These are phyloP conservation scores for Scophthalmus maximus DNA, from an alignment of 2,113 vertebrate genomes.

Conservation along the genomic window DNA sequence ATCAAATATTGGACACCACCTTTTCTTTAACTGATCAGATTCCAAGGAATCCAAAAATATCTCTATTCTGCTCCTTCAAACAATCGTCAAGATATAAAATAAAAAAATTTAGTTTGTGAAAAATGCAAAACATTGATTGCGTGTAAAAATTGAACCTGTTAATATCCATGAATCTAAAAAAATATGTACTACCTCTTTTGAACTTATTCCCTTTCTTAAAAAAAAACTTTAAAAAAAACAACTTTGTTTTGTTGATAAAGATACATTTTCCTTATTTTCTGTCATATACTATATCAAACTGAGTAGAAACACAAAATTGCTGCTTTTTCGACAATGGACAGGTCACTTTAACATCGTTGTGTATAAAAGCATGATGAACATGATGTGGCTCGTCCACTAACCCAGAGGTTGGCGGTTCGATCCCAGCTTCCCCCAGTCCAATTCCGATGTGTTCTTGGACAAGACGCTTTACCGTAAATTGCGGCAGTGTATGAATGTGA, in stretches of 20 bases:
- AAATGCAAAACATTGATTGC: slow-evolving; percentile 57
- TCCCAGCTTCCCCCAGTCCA: no score
- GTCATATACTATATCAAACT: no score
- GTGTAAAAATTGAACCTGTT: slow-evolving; percentile 62
- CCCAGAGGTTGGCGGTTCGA: no score
- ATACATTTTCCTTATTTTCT: no score
- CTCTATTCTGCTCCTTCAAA: slow-evolving; percentile 58
- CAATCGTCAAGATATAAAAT: slow-evolving; percentile 60
- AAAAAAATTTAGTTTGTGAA: slow-evolving; percentile 60
- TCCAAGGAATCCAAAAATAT: slow-evolving; percentile 67
- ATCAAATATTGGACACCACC: slow-evolving; percentile 69
- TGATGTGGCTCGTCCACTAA: no score
- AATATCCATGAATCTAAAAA: no score
- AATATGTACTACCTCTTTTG: no score
- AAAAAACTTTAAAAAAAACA: slow-evolving; percentile 51
- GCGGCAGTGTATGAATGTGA: no score
- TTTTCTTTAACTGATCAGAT: slow-evolving; percentile 44
- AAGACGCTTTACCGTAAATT: no score
- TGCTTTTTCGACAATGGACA: slow-evolving; percentile 25
- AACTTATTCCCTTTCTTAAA: slow-evolving; percentile 63
- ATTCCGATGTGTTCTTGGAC: no score
- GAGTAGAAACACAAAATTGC: no score
- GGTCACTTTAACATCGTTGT: slow-evolving; percentile 13
- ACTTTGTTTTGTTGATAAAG: no score
- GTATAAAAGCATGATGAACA: background rate